Evolutionary conservation across 2,797 vertebrate species (phyloP).

Genomic region (Enteromius unitaeniatus): DNA sequence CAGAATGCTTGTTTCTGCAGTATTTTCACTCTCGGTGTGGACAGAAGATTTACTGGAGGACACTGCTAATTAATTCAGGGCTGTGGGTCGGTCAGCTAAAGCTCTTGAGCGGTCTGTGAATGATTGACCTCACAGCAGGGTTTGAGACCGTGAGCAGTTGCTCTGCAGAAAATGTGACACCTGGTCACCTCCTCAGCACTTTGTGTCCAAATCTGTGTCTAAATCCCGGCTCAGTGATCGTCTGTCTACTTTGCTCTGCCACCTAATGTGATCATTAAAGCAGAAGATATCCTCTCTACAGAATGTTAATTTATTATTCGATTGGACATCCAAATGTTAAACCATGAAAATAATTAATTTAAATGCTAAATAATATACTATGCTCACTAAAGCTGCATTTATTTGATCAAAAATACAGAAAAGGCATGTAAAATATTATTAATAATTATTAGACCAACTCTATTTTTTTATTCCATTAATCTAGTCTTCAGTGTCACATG

Average conservation of each 20-base stretch:
- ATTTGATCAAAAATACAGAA: not conserved
- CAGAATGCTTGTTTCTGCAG: not conserved
- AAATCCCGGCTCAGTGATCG: not conserved
- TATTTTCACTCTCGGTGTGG: not conserved
- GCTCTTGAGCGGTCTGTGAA: conserved; percentile 41
- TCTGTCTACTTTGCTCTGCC: not conserved
- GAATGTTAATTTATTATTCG: not conserved
- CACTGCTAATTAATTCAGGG: conserved; percentile 30
- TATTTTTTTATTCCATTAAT: not conserved
- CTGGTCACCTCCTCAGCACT: conserved; percentile 49
- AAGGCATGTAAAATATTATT: not conserved
- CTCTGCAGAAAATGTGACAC: conserved; percentile 38
- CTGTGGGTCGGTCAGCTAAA: conserved; percentile 21
- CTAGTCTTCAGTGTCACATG: not conserved
- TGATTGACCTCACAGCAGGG: conserved; percentile 45
- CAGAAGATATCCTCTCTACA: not conserved
- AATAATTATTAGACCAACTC: not conserved
- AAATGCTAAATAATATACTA: not conserved
- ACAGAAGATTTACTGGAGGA: not conserved
- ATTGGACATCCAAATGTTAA: not conserved
- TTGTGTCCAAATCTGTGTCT: conserved; percentile 9
- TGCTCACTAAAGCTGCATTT: not conserved
- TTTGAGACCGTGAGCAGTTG: conserved; percentile 56
- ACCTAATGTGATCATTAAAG: not conserved
- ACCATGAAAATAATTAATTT: not conserved